Evolutionary conservation across 1,140 invertebrate species (phyloP).

Genomic region (Nylanderia fulva): DNA sequence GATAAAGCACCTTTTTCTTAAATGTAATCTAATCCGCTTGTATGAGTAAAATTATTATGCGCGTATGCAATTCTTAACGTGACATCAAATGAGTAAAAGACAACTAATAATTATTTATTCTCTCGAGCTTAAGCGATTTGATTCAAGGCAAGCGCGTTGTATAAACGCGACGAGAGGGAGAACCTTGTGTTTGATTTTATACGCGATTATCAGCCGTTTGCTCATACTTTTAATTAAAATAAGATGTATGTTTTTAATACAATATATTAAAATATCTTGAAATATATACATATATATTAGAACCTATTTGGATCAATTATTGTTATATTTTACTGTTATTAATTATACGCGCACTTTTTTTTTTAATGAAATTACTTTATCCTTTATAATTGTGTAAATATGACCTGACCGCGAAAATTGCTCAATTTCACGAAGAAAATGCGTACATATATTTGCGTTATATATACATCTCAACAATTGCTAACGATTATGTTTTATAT

Average conservation of each 20-base stretch:
- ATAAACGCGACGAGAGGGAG: neutral
- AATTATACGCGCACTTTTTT: no score
- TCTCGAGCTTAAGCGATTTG: slow-evolving; percentile 11
- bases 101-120: slow-evolving; percentile 18
- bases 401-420: no score
- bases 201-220: neutral
- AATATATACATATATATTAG: no score
- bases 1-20: neutral
- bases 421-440: no score
- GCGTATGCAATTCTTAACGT: neutral
- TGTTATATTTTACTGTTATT: no score
- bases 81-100: slow-evolving; percentile 7
- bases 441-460: no score
- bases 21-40: neutral
- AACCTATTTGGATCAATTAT: no score
- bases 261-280: no score
- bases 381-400: no score
- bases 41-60: neutral
- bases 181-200: neutral
- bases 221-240: slow-evolving; percentile 17
- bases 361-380: no score
- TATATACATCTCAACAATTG: no score
- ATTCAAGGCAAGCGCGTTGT: slow-evolving; percentile 11
- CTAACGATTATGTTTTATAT: neutral
- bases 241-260: neutral